Evolutionary conservation across 2,113 vertebrate species (phyloP), one percentile per base, ranked within the genome.

Genomic region (Ophiodon elongatus): DNA sequence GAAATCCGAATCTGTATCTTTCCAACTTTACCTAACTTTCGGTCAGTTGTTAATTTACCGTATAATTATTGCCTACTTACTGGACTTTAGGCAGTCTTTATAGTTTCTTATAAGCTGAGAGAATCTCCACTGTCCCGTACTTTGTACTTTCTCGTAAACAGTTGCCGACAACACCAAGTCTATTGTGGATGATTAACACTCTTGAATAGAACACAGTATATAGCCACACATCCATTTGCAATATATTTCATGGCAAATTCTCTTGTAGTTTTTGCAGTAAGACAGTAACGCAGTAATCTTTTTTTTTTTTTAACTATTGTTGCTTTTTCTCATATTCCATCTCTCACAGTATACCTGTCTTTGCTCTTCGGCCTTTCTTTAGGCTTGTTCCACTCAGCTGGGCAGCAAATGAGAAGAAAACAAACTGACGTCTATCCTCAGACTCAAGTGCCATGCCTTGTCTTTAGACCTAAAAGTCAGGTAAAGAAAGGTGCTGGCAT

Each of bases 381-480:
- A 79, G 94, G 94, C 73, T 94, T 92, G 13, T 87, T 91, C 88
- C 50, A 68, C 84, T 92, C 84, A 66, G 90, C 96, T 0, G 97
- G 97, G 23, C 87, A 94, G 73, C 95, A 89, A 64, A 96, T 98
- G 96, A 97, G 85, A 67, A 89, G 68, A 89, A 87, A 67, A 99
- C n/a, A 98, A 88, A 65, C 91, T 99, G 47, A 81, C 96, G 69
- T 65, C 80, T 0, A 86, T 99, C 78, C 87, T 99, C 60, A 94
- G 94, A 88, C 94, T 98, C 67, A 98, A 97, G 88, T 97, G 95
- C 65, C 96, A 97, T 5, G 1, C 87, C 43, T 89, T 99, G 39
- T 96, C 98, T 45, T 86, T 98, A 82, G 96, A 99, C 86, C 87
- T 98, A 65, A 95, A 96, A 95, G 98, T 99, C 66, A 79, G 92